These are phyloP conservation scores for Andricus curvator DNA, from an alignment of 2,888 invertebrate genomes.

Conservation along the genomic window DNA sequence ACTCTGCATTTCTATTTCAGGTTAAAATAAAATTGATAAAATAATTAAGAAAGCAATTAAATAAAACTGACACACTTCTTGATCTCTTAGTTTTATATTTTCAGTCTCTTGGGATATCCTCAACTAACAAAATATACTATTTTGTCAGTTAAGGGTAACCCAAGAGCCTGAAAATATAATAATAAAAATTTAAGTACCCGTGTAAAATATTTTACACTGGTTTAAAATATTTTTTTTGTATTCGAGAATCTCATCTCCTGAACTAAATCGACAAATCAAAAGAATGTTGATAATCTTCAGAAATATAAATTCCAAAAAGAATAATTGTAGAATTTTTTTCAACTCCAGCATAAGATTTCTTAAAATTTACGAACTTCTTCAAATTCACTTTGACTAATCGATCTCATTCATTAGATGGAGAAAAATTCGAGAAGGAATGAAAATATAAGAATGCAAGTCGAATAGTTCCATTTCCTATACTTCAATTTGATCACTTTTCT, in stretches of 20 bases:
- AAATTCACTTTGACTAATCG: slow-evolving; percentile 19
- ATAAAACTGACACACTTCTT: too few relatives aligned
- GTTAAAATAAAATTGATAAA: too few relatives aligned
- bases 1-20: too few relatives aligned
- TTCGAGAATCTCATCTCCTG: neutral
- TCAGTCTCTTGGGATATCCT: too few relatives aligned
- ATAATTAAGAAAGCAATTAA: too few relatives aligned
- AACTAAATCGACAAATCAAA: neutral
- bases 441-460: neutral
- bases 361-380: slow-evolving; percentile 1
- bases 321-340: neutral
- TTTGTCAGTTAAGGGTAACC: too few relatives aligned
- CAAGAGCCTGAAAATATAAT: too few relatives aligned
- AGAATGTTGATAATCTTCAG: neutral
- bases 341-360: neutral
- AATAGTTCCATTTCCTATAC: neutral
- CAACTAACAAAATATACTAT: too few relatives aligned
- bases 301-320: neutral
- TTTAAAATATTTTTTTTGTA: too few relatives aligned
- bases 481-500: slow-evolving; percentile 6
- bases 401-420: neutral
- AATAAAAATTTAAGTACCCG: too few relatives aligned
- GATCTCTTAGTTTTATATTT: too few relatives aligned
- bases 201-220: too few relatives aligned
- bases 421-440: neutral